phyloP scores from a whole-genome alignment of 2,888 invertebrate species.

The Oxyteleia sp. region DNA sequence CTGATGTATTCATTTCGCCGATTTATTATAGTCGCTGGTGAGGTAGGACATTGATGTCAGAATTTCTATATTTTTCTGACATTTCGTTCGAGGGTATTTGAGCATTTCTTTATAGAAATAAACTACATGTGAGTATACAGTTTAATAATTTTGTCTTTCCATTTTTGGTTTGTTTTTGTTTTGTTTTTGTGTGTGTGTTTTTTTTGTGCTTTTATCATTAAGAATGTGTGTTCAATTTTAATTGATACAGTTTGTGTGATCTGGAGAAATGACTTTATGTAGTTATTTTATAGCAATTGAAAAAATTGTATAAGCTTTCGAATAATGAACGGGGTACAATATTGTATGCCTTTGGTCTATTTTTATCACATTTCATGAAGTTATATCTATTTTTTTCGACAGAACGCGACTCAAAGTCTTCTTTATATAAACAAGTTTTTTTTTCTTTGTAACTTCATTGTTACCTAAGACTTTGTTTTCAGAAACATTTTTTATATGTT shows the following conservation, averaged over 20 bases:
- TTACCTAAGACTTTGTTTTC: constrained; percentile 22
- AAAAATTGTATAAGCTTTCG: background rate
- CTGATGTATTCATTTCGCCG: constrained; percentile 25
- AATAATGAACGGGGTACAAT: constrained; percentile 19
- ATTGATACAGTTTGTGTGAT: no score
- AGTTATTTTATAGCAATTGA: background rate
- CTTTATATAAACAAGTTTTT: constrained; percentile 35
- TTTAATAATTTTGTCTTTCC: no score
- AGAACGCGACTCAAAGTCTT: background rate
- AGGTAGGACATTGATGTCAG: constrained; percentile 8
- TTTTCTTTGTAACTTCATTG: background rate
- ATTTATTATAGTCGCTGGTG: constrained; percentile 32
- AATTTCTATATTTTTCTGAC: constrained; percentile 28
- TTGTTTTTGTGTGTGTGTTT: no score
- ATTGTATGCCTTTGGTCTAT: constrained; percentile 38
- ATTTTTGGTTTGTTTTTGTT: no score
- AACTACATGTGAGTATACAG: constrained; percentile 51
- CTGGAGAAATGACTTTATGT: background rate
- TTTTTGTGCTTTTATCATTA: background rate
- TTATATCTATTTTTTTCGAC: constrained; percentile 19
- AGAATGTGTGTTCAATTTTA: no score
- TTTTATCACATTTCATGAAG: constrained; percentile 37
- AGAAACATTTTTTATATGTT: constrained; percentile 19
- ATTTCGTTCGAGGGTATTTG: constrained; percentile 15
- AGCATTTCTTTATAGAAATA: background rate